Conservation (phyloP, 2,113 vertebrate species). For the Cranoglanis bouderius region DNA sequence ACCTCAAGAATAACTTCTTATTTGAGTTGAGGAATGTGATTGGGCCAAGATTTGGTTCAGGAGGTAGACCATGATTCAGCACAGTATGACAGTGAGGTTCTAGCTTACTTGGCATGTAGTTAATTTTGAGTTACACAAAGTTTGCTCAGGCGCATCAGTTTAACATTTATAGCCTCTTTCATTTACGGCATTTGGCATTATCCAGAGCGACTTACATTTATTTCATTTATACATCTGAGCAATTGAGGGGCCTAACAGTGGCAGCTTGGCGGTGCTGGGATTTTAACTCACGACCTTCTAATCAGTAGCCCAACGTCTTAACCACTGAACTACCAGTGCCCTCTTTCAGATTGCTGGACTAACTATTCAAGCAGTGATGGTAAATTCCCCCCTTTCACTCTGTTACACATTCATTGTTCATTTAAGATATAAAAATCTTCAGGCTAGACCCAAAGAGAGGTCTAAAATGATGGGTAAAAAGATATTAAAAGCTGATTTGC, state of each 20-base stretch:
- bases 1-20: slow-evolving; percentile 2
- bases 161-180: neutral
- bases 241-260: no score
- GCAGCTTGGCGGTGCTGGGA: no score
- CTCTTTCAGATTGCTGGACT: neutral
- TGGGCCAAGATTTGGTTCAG: neutral
- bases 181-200: no score
- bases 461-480: neutral
- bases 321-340: no score
- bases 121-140: neutral
- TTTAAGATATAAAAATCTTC: neutral
- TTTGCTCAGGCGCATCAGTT: neutral
- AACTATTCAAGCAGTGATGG: neutral
- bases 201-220: no score
- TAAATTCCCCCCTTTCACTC: neutral
- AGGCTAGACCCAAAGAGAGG: neutral
- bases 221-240: no score
- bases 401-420: neutral
- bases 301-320: no score
- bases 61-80: neutral
- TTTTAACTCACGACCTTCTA: no score
- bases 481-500: neutral
- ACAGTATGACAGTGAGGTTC: neutral
- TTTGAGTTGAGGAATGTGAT: slow-evolving; percentile 33
- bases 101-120: neutral